Conservation (phyloP, 2,797 vertebrate species). For the Peromyscus nudipes region DNA sequence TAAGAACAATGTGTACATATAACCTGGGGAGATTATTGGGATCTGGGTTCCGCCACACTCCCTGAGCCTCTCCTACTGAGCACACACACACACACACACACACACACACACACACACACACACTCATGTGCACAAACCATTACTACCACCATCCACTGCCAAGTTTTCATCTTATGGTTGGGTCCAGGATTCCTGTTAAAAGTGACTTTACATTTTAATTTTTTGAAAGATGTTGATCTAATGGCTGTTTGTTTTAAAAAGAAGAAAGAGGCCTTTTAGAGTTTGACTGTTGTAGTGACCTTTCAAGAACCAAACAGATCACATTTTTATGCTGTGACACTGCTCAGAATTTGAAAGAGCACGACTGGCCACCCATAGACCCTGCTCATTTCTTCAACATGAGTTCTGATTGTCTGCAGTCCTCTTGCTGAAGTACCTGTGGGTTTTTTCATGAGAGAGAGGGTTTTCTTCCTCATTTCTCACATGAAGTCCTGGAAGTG, state of each 20-base stretch:
- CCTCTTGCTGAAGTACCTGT: not conserved
- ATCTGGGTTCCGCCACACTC: not conserved
- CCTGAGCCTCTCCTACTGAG: not conserved
- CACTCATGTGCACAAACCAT: not conserved
- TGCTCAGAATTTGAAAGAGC: not conserved
- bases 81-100: accelerated
- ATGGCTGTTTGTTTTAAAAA: not conserved
- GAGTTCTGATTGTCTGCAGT: not conserved
- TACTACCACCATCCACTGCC: not conserved
- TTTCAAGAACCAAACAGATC: conserved; percentile 37
- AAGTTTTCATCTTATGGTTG: not conserved
- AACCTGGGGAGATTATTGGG: not conserved
- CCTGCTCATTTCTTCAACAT: not conserved
- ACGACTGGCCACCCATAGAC: not conserved
- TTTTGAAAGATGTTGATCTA: not conserved
- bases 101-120: too few relatives aligned
- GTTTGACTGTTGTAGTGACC: conserved; percentile 5
- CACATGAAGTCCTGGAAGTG: not conserved
- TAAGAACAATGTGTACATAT: not conserved
- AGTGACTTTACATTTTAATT: conserved; percentile 10
- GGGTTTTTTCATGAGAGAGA: conserved; percentile 13
- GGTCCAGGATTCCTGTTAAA: not conserved
- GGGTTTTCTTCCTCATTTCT: conserved; percentile 11
- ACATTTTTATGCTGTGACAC: not conserved
- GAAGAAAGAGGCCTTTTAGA: not conserved